Base-by-base conservation (phyloP, 2,888 invertebrate genomes). In the Drosophila maculinotata region DNA sequence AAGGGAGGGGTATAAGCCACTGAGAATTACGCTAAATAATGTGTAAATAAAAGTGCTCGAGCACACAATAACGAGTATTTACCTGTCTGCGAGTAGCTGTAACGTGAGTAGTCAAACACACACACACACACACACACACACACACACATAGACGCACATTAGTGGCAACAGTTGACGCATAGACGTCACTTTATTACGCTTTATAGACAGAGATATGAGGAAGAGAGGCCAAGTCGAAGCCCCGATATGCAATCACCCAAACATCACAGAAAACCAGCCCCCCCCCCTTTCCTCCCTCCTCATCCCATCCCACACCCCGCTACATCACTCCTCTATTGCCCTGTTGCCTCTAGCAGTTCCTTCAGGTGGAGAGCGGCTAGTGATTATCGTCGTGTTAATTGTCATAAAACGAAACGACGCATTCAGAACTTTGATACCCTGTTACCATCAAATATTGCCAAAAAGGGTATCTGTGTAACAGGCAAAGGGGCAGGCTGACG, bases 371-470 rank as follows among this genome's bases (percentile, higher is more conserved):
- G 28, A 12, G 6, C 20, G 20, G 20, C 20, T 2, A 20, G 20
- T 4, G 15, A 45, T 17, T 28, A 47, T 17, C 35, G 25, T 33
- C 25, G 79, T 84, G 85, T 77, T 82, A 86, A 86, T 86, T 86
- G 79, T 78, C 80, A 78, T 86, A 78, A 83, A 83, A 76, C 74
- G 76, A 79, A 81, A 79, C 65, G 77, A 80, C 65, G 69, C 81
- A 69, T 58, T 60, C 54, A 69, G 52, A 69, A 70, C 67, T 35
- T 23, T 66, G 30, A 42, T 10, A 42, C 25, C 25, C 14, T 25
- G 23, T 26, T 9, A 5, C 2, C 23, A 25, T 25, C 25, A 5
- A 9, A 41, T 25, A 7, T 26, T 20, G 20, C 2, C 20, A 20
- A 20, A 3, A 3, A 20, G 9, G 10, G 8, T 39, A 2, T 31